These are phyloP conservation scores for Drosophila melanogaster DNA, from an alignment of 1,140 invertebrate genomes.

Conservation along the genomic window Release_6_plus_ISO1_MT NT_037436.4:23037501-23038000, in stretches of 20 bases:
- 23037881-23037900: not conserved
- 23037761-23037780: not conserved
- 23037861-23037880: not conserved
- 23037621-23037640: conserved; percentile 80
- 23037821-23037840: not conserved
- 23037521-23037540: not conserved
- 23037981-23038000: conserved; percentile 8
- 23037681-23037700: conserved; percentile 87
- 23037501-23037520: too few relatives aligned
- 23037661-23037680: conserved; percentile 87
- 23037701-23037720: conserved; percentile 62
- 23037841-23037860: not conserved
- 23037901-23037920: conserved; percentile 13
- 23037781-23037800: not conserved
- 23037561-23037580: too few relatives aligned
- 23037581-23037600: conserved; percentile 16
- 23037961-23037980: not conserved
- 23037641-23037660: conserved; percentile 84
- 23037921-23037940: not conserved
- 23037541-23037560: not conserved
- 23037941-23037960: not conserved
- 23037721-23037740: conserved; percentile 57
- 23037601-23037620: conserved; percentile 52
- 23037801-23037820: conserved; percentile 1
- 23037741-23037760: conserved; percentile 65